These are phyloP conservation scores for Holotrichia oblita DNA, from an alignment of 1,140 invertebrate species.

Conservation along the genomic window DNA sequence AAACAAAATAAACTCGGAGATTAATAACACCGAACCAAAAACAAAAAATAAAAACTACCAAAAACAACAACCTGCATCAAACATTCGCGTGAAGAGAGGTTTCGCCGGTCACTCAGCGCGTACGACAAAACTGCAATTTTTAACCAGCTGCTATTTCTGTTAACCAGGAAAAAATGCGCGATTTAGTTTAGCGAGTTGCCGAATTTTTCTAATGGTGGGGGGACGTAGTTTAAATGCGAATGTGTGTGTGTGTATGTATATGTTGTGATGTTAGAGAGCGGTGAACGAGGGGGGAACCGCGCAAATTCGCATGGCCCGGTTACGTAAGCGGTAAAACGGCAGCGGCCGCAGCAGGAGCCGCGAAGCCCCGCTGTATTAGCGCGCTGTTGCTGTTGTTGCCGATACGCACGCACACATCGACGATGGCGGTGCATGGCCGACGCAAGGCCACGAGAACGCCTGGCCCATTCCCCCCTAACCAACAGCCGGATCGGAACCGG, in stretches of 20 bases:
- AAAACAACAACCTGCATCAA: constrained; percentile 20
- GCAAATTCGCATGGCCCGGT: constrained; percentile 50
- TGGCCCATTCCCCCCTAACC: constrained; percentile 21
- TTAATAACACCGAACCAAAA: neutral
- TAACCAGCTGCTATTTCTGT: constrained; percentile 57
- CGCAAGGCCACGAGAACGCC: constrained; percentile 30
- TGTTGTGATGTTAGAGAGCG: neutral
- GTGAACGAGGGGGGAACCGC: neutral
- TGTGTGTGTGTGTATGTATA: no score
- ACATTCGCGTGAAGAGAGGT: constrained; percentile 18
- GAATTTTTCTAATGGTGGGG: constrained; percentile 48
- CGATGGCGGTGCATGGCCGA: constrained; percentile 42
- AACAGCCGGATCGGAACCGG: constrained; percentile 3
- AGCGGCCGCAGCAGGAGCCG: constrained; percentile 40
- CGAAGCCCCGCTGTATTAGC: neutral
- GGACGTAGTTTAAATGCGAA: constrained; percentile 41
- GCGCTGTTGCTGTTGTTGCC: neutral
- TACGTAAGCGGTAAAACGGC: constrained; percentile 48
- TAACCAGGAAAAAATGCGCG: constrained; percentile 59
- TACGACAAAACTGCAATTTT: constrained; percentile 48
- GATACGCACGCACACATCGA: constrained; percentile 19
- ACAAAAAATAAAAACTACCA: no score
- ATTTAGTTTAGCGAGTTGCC: constrained; percentile 49
- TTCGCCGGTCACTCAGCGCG: constrained; percentile 41
- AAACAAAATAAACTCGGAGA: constrained; percentile 36